phyloP scores from a whole-genome alignment of 2,113 vertebrate genomes.

The Pollachius pollachius region DNA sequence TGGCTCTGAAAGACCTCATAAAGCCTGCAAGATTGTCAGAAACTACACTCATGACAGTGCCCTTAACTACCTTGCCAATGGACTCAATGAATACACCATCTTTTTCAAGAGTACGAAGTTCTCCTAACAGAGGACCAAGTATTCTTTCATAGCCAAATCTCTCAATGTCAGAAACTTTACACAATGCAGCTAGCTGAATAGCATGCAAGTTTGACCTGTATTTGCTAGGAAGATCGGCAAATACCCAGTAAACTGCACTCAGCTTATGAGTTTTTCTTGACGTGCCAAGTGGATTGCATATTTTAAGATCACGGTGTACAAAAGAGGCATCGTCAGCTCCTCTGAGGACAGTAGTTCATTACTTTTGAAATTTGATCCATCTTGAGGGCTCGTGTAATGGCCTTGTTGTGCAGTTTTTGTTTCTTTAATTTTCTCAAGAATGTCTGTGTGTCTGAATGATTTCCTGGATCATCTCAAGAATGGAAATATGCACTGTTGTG shows the following conservation, averaged over 20 bases:
- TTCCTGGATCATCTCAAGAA: conserved; percentile 41
- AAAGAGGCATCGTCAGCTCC: background rate
- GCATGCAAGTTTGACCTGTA: too few species aligned
- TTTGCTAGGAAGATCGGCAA: background rate
- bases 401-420: too few species aligned
- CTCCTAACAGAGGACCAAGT: background rate
- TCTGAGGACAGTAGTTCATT: background rate
- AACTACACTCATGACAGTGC: too few species aligned
- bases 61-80: too few species aligned
- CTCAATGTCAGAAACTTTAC: background rate
- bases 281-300: background rate
- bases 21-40: background rate
- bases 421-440: conserved; percentile 27
- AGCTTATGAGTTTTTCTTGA: conserved; percentile 4
- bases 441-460: conserved; percentile 41
- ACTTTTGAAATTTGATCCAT: too few species aligned
- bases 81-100: conserved; percentile 8
- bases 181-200: background rate
- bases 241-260: conserved; percentile 6
- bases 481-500: conserved; percentile 39
- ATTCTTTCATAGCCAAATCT: background rate
- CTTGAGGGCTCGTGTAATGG: too few species aligned
- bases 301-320: background rate
- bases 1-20: too few species aligned
- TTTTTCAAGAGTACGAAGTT: background rate